Evolutionary conservation across 2,113 vertebrate species (phyloP).

Genomic region (Gadus chalcogrammus): DNA sequence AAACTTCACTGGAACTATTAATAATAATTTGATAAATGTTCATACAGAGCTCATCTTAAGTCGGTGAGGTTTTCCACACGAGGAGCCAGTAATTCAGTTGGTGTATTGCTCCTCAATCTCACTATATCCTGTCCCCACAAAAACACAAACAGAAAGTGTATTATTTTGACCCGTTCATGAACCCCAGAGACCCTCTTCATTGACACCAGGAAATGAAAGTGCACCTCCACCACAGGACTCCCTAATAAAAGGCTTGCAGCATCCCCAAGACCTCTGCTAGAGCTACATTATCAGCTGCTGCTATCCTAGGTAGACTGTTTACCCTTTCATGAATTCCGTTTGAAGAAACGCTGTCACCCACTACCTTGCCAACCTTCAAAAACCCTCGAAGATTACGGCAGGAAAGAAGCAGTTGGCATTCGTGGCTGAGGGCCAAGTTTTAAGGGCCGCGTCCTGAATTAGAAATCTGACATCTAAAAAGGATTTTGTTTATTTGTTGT

Average conservation of each 20-base stretch:
- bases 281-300: slow-evolving; percentile 24
- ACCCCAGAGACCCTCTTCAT: slow-evolving; percentile 72
- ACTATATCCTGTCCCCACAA: slow-evolving; percentile 55
- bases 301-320: slow-evolving; percentile 22
- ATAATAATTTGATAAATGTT: no score
- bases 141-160: slow-evolving; percentile 72
- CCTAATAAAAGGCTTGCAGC: slow-evolving; percentile 58
- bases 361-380: no score
- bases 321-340: slow-evolving; percentile 19
- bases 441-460: no score
- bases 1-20: no score
- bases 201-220: slow-evolving; percentile 68
- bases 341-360: background rate
- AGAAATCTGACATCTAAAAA: no score
- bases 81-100: background rate
- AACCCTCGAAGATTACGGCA: no score
- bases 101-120: slow-evolving; percentile 46
- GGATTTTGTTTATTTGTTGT: no score
- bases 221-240: slow-evolving; percentile 51
- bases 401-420: no score
- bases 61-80: no score
- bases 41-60: no score
- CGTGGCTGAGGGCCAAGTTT: no score
- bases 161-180: slow-evolving; percentile 70
- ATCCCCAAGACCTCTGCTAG: slow-evolving; percentile 32